Evolutionary conservation across 1,140 invertebrate species (phyloP), one percentile per base, ranked within the genome.

Genomic region (Dreissena rostriformis): DNA sequence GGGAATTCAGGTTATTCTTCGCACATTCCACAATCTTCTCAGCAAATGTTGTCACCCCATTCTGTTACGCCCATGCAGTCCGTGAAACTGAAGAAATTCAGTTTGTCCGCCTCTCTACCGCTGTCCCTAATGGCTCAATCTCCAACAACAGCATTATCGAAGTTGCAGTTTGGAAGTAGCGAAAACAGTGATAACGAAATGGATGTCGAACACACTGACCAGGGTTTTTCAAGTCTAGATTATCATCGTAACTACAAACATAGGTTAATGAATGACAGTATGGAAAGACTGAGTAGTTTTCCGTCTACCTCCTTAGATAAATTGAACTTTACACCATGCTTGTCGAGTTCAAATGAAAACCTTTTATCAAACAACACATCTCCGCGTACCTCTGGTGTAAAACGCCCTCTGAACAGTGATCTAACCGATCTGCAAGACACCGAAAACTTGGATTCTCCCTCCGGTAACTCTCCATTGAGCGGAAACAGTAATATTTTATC

Each of bases 121-220:
- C 29, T 81, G n/a, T n/a, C 73, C 12, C 61, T 77, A 53, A 49
- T 82, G 81, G 88, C 85, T 52, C 86, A 77, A 83, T 94, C 93
- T 39, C 94, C 93, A 29, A 93, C 93, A 52, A 91, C 93, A 52
- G 94, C 93, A 14, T 86, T 94, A 68, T 91, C 94, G 0, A 89
- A 91, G 70, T 88, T 94, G 11, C 92, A 92, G 81, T 94, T 94
- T 78, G 90, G 88, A 49, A 90, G 90, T 51, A 83, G 66, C 65
- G 82, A 84, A 75, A 82, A 82, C 49, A 82, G 80, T 68, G 80
- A 82, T 55, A 82, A 22, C 57, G 72, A 82, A 67, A 87, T 75
- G 72, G 72, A 75, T 63, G 29, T 55, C 11, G 39, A 55, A 67
- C 57, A 82, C 4, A 29, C n/a, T 0, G 17, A 14, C n/a, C 51